Evolutionary conservation across 2,113 vertebrate species (phyloP).

Genomic region (Dasyornis broadbenti): DNA sequence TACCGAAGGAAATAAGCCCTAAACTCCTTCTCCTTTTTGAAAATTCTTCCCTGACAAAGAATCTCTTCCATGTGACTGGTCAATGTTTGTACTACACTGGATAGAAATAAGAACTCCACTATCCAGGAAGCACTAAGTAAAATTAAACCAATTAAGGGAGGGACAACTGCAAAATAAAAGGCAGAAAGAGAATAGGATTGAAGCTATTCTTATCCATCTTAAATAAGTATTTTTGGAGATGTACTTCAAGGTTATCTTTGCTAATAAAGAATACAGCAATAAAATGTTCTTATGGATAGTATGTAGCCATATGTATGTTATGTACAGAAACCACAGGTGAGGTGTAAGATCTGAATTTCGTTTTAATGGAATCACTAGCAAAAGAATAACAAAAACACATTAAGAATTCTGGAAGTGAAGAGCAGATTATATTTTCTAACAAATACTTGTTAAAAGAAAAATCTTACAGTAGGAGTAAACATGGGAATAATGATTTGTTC

Average conservation of each 20-base stretch:
- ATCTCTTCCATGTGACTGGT: neutral
- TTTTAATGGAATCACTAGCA: neutral
- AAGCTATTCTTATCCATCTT: neutral
- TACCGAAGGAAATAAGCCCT: neutral
- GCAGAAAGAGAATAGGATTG: neutral
- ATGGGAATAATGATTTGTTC: neutral
- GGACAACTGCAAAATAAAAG: neutral
- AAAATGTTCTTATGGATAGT: neutral
- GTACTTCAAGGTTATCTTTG: neutral
- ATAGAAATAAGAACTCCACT: neutral
- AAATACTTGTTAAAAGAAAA: neutral
- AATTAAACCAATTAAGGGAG: neutral
- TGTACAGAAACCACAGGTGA: neutral
- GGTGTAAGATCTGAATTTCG: neutral
- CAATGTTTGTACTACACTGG: neutral
- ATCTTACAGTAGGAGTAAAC: neutral
- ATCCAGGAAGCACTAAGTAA: neutral
- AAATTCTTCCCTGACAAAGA: neutral
- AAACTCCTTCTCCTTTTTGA: neutral
- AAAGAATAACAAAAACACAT: accelerated
- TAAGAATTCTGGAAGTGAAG: neutral
- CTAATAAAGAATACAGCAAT: neutral
- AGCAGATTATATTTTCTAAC: neutral
- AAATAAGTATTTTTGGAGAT: neutral
- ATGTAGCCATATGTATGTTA: neutral